Conservation (phyloP, 2,888 invertebrate species). For the Amphimallon solstitiale region DNA sequence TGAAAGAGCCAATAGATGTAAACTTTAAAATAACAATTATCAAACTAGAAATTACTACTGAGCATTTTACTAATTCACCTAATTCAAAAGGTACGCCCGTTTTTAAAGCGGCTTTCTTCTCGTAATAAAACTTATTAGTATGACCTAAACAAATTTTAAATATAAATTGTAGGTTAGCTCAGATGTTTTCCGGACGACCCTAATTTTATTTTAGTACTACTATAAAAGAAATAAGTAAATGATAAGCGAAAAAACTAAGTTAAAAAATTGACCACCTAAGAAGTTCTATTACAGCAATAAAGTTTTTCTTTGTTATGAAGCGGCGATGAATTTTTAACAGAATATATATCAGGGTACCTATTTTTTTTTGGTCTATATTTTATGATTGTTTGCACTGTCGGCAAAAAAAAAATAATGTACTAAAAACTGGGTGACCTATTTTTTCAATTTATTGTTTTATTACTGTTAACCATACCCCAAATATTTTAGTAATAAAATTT, state of each 20-base stretch:
- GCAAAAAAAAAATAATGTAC: neutral
- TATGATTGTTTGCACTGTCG: conserved; percentile 20
- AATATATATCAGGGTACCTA: neutral
- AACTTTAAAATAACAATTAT: neutral
- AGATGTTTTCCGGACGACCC: no score
- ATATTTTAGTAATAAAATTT: neutral
- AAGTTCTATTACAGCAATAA: conserved; percentile 15
- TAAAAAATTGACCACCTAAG: conserved; percentile 28
- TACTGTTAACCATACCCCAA: neutral
- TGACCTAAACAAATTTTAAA: no score
- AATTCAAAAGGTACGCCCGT: no score
- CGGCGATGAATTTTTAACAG: neutral
- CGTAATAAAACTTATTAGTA: no score
- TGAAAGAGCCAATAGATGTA: neutral
- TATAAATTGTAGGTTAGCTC: no score
- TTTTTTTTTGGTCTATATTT: conserved; percentile 9
- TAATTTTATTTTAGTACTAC: neutral
- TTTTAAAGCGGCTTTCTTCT: no score
- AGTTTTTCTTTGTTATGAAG: neutral
- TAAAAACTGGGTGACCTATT: conserved; percentile 35
- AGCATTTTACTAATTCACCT: neutral
- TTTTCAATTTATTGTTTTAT: conserved; percentile 23
- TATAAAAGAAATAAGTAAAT: conserved; percentile 15
- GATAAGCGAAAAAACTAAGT: neutral
- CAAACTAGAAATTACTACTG: neutral